Evolutionary conservation across 2,797 vertebrate species (phyloP).

Genomic region (Acipenser ruthenus): DNA sequence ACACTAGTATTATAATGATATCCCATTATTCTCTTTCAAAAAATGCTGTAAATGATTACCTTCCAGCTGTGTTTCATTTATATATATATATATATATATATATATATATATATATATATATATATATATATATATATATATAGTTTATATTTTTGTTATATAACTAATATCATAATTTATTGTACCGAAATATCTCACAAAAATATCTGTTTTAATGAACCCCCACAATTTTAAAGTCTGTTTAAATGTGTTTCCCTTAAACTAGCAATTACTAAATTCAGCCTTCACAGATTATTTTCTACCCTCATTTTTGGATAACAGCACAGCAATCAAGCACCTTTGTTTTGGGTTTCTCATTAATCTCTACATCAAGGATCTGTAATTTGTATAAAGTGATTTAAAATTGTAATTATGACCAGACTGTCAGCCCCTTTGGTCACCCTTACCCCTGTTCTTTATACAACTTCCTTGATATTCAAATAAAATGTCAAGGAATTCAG

Average conservation of each 20-base stretch:
- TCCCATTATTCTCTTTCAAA: too few relatives aligned
- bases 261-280: slow-evolving; percentile 26
- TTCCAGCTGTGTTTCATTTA: too few relatives aligned
- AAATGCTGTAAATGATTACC: too few relatives aligned
- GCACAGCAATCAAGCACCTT: slow-evolving; percentile 65
- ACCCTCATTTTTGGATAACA: slow-evolving; percentile 43
- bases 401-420: slow-evolving; percentile 32
- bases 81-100: too few relatives aligned
- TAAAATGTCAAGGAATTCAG: slow-evolving; percentile 6
- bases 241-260: neutral
- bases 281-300: slow-evolving; percentile 42
- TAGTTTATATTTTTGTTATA: too few relatives aligned
- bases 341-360: slow-evolving; percentile 62
- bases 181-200: too few relatives aligned
- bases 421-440: slow-evolving; percentile 31
- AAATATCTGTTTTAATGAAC: neutral
- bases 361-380: slow-evolving; percentile 46
- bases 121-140: too few relatives aligned
- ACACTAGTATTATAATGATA: too few relatives aligned
- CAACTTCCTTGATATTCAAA: slow-evolving; percentile 32
- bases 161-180: too few relatives aligned
- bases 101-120: too few relatives aligned
- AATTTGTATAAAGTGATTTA: slow-evolving; percentile 42
- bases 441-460: slow-evolving; percentile 30
- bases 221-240: neutral